phyloP scores from a whole-genome alignment of 2,797 vertebrate species.

The Sebastes matsubarae region DNA sequence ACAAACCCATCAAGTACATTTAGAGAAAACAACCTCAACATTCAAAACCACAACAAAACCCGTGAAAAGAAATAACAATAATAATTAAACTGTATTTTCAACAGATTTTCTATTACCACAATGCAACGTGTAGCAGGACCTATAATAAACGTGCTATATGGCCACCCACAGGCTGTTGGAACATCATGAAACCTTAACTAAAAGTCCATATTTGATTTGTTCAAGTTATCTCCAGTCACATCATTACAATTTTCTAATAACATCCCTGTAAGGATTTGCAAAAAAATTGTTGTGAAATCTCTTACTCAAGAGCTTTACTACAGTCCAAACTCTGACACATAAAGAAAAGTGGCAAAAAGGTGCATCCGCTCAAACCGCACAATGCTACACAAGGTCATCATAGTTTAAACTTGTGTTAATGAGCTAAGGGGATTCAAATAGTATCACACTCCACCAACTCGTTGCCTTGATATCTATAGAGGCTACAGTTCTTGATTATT shows the following conservation, averaged over 20 bases:
- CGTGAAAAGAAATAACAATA: no score
- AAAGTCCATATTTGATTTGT: not conserved
- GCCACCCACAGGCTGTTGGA: not conserved
- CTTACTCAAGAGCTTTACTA: not conserved
- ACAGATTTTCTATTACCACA: not conserved
- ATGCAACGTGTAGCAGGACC: not conserved
- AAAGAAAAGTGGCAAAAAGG: not conserved
- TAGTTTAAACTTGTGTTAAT: slow-evolving; percentile 40
- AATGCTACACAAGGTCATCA: not conserved
- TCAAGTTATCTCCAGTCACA: not conserved
- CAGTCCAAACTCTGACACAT: not conserved
- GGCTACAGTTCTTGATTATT: slow-evolving; percentile 30
- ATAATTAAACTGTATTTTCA: not conserved
- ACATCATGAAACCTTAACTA: not conserved
- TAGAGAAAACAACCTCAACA: no score
- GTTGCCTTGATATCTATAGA: slow-evolving; percentile 19
- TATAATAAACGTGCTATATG: not conserved
- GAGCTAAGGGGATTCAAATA: slow-evolving; percentile 33
- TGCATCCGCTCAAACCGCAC: slow-evolving; percentile 22
- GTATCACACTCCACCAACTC: not conserved
- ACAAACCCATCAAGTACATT: no score
- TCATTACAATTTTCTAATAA: not conserved
- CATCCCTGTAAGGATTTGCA: not conserved
- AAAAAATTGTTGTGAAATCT: not conserved
- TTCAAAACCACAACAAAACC: no score